phyloP scores from a whole-genome alignment of 2,797 vertebrate genomes.

The Phrynocephalus forsythii region DNA sequence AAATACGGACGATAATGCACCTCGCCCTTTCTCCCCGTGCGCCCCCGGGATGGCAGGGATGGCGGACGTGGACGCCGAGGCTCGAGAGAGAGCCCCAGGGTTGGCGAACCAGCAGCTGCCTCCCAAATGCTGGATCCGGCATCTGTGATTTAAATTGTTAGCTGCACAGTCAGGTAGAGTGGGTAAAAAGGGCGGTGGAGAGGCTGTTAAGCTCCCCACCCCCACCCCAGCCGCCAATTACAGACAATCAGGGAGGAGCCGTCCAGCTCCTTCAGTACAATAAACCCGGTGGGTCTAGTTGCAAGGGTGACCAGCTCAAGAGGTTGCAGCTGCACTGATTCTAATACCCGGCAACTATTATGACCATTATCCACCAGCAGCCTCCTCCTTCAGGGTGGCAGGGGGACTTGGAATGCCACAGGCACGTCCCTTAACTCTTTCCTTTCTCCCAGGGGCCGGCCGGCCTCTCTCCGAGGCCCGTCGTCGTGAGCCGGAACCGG shows the following conservation, averaged over 20 bases:
- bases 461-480: slow-evolving; percentile 9
- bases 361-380: slow-evolving; percentile 81
- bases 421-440: slow-evolving; percentile 78
- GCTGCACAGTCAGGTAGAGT: slow-evolving; percentile 93
- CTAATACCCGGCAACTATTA: slow-evolving; percentile 84
- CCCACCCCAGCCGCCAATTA: slow-evolving; percentile 92
- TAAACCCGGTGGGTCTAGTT: slow-evolving; percentile 91
- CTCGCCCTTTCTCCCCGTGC: slow-evolving; percentile 72
- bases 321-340: slow-evolving; percentile 98
- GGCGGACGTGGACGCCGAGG: slow-evolving; percentile 71
- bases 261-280: slow-evolving; percentile 93
- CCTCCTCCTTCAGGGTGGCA: slow-evolving; percentile 87
- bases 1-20: slow-evolving; percentile 86
- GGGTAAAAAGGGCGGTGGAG: slow-evolving; percentile 89
- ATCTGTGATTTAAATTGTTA: slow-evolving; percentile 92
- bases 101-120: slow-evolving; percentile 86
- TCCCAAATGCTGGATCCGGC: slow-evolving; percentile 75
- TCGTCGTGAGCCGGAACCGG: too few relatives aligned
- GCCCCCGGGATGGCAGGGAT: slow-evolving; percentile 80
- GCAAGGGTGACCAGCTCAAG: slow-evolving; percentile 94
- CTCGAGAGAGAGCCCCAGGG: neutral
- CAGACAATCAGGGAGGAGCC: slow-evolving; percentile 92
- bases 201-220: slow-evolving; percentile 87
- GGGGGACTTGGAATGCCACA: slow-evolving; percentile 72
- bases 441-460: slow-evolving; percentile 71